These are phyloP conservation scores for Porites lutea DNA, from an alignment of 64 coral and sea anemone species.

Conservation along the genomic window DNA sequence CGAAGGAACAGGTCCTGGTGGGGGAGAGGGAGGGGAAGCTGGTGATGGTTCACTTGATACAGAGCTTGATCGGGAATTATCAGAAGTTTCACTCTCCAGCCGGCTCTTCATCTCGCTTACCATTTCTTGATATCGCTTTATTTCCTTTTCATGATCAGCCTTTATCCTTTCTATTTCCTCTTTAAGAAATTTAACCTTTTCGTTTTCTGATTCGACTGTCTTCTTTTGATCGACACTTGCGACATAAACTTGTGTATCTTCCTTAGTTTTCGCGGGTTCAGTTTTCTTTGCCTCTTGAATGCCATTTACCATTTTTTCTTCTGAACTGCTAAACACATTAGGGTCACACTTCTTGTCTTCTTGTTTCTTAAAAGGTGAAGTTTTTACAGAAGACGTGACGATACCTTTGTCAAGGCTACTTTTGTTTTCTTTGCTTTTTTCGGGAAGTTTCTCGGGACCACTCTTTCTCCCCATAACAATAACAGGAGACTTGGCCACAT, in stretches of 20 bases:
- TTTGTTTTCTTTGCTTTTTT: not conserved
- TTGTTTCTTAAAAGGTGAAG: not conserved
- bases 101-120: conserved; percentile 77
- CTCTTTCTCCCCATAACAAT: conserved; percentile 31
- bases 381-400: conserved; percentile 14
- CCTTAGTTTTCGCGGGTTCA: not conserved
- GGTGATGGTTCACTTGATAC: conserved; percentile 38
- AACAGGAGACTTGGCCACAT: conserved; percentile 13
- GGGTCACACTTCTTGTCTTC: not conserved
- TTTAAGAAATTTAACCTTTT: conserved; percentile 61
- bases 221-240: not conserved
- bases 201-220: not conserved
- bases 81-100: conserved; percentile 46
- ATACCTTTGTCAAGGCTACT: not conserved
- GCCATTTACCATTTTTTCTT: conserved; percentile 12
- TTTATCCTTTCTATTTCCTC: conserved; percentile 77
- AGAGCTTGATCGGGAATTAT: conserved; percentile 34
- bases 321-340: not conserved
- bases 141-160: conserved; percentile 57
- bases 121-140: conserved; percentile 77
- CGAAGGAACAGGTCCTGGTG: not conserved
- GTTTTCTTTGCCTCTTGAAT: not conserved
- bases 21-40: conserved; percentile 23
- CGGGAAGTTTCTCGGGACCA: not conserved
- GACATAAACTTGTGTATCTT: not conserved